Evolutionary conservation across 2,888 invertebrate genomes (phyloP), one percentile per base, ranked within the genome.

Genomic region (Lapara coniferarum): DNA sequence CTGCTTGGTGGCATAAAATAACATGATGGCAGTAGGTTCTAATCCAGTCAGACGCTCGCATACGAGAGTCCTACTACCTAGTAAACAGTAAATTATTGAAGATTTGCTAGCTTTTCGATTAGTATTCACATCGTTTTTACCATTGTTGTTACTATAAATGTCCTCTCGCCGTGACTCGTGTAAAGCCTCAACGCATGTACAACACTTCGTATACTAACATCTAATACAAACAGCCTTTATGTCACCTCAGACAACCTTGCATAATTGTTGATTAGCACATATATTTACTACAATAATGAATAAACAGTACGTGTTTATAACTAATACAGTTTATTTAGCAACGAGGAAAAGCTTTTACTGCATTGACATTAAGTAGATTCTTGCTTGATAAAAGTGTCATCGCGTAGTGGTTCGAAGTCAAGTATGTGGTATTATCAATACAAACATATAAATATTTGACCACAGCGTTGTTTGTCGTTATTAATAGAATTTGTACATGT

Each of bases 391-490:
- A 46, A 19, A 49, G 19, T 19, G 19, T 25, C 13, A 16, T 49
- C 46, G 6, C 7, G n/a, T 19, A 49, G 13, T 63, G 63, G 46
- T 10, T 12, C 10, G 12, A 14, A 13, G 63, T 16, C 14, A 57
- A 57, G 12, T 19, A 46, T 63, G 16, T 63, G 16, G 19, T 55
- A 10, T 56, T 67, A 67, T 67, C 67, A 73, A 75, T 72, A 72
- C 70, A 75, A n/a, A 58, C 57, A 75, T 72, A 75, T 73, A 75
- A 74, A 77, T 76, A 78, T 79, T 76, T 75, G 78, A 81, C 79
- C 79, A 71, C 70, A 70, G 49, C 70, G 73, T 75, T 76, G 69
- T 76, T 79, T 77, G 69, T 77, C 30, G 68, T 70, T 81, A 81
- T 78, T 78, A 80, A 80, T 81, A 81, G 77, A 78, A 73, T 67